Evolutionary conservation across 2,797 vertebrate genomes (phyloP).

Genomic region (Limnodromus scolopaceus): DNA sequence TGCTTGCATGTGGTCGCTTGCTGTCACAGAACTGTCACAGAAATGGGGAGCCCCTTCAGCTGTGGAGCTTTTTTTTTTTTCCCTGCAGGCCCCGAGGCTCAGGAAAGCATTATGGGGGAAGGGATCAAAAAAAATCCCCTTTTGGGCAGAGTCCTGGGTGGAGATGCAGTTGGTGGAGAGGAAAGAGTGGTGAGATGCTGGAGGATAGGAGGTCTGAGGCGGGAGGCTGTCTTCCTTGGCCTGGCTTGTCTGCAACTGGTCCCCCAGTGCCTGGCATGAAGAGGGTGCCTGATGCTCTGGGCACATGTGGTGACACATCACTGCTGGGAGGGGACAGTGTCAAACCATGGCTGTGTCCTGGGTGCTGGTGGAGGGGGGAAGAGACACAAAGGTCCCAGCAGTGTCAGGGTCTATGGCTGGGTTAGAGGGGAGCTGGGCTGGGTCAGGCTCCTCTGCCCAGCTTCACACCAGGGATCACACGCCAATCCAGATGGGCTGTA

Average conservation of each 20-base stretch:
- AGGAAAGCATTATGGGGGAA: not conserved
- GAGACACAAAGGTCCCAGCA: not conserved
- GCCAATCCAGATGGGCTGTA: rapidly evolving
- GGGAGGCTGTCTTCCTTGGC: not conserved
- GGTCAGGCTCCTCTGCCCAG: not conserved
- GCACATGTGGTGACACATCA: rapidly evolving
- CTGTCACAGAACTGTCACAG: not conserved
- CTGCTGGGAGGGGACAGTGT: not conserved
- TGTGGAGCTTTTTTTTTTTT: not conserved
- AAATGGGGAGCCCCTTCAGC: not conserved
- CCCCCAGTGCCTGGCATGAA: not conserved
- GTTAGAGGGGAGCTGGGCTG: not conserved
- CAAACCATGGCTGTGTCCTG: not conserved
- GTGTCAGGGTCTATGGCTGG: not conserved
- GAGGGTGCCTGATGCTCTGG: not conserved
- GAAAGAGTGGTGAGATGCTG: not conserved
- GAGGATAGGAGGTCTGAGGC: not conserved
- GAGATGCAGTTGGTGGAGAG: not conserved
- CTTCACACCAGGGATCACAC: not conserved
- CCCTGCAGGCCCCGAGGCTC: not conserved
- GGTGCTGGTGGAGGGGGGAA: not conserved
- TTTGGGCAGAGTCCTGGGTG: not conserved
- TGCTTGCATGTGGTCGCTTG: rapidly evolving
- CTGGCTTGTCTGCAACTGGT: not conserved
- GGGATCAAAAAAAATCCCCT: not conserved